Conservation (phyloP, 2,113 vertebrate species). For the Clupea harengus region DNA sequence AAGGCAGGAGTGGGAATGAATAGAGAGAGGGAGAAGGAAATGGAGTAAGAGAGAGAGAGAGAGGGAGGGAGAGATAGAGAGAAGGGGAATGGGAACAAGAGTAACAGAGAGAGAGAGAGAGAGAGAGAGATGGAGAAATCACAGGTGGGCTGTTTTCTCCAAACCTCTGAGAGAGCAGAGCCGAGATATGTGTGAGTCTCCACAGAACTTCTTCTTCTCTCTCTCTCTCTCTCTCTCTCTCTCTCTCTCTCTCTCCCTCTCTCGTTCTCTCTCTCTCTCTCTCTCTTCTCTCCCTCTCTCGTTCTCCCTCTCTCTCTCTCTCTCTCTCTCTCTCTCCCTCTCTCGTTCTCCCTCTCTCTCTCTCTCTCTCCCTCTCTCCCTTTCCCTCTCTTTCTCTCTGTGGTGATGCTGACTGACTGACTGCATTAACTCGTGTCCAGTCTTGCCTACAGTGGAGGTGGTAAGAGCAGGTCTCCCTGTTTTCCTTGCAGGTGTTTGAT, state of each 20-base stretch:
- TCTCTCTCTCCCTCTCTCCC: constrained; percentile 7
- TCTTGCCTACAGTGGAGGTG: too few species aligned
- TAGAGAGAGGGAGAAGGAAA: not conserved
- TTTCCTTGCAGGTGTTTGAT: too few species aligned
- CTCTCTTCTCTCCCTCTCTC: constrained; percentile 27
- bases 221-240: not conserved
- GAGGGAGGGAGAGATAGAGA: not conserved
- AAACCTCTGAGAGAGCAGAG: constrained; percentile 59
- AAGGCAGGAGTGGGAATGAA: constrained; percentile 20
- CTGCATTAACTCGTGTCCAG: too few species aligned
- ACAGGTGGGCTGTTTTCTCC: constrained; percentile 2
- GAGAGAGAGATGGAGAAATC: constrained; percentile 12
- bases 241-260: constrained; percentile 42
- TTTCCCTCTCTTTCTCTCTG: not conserved
- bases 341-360: constrained; percentile 25
- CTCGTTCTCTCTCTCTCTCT: constrained; percentile 26
- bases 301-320: constrained; percentile 11
- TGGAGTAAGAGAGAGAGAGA: constrained; percentile 18
- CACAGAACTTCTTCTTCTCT: constrained; percentile 35
- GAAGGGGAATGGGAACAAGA: not conserved
- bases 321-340: constrained; percentile 35
- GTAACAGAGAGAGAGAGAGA: not conserved
- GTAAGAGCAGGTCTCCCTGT: too few species aligned
- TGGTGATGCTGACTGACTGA: too few species aligned
- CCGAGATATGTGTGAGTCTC: constrained; percentile 62